Evolutionary conservation across 2,888 invertebrate species (phyloP).

Genomic region (Rhyacophila evoluta): DNA sequence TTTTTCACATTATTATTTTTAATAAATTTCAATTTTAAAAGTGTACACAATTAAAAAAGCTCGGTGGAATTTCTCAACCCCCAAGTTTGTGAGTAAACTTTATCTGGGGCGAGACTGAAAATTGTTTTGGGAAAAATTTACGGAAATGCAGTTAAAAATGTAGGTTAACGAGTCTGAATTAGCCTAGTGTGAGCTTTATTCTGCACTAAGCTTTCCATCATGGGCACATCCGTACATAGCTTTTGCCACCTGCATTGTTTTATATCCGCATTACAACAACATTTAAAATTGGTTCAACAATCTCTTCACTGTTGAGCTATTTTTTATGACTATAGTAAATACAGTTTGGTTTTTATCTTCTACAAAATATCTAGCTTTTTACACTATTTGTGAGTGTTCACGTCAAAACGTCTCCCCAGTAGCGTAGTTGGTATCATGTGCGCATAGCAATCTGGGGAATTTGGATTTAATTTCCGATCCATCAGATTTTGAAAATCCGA

Average conservation of each 20-base stretch:
- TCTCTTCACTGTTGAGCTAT: neutral
- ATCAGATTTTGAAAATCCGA: no score
- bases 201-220: neutral
- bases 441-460: no score
- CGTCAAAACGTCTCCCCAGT: no score
- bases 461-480: no score
- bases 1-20: neutral
- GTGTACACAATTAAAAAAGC: neutral
- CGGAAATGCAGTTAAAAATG: constrained; percentile 19
- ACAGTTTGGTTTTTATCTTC: no score
- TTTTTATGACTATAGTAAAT: no score
- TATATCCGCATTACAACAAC: neutral
- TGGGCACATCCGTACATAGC: neutral
- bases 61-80: neutral
- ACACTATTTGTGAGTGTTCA: no score
- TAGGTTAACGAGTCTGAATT: constrained; percentile 4
- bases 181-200: neutral
- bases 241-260: neutral
- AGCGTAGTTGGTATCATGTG: no score
- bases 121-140: neutral
- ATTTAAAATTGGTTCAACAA: neutral
- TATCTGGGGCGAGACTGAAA: constrained; percentile 2
- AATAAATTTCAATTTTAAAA: constrained; percentile 19
- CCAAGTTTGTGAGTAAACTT: neutral
- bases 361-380: no score